Evolutionary conservation across 2,888 invertebrate species (phyloP).

Genomic region (Lydus trimaculatus): DNA sequence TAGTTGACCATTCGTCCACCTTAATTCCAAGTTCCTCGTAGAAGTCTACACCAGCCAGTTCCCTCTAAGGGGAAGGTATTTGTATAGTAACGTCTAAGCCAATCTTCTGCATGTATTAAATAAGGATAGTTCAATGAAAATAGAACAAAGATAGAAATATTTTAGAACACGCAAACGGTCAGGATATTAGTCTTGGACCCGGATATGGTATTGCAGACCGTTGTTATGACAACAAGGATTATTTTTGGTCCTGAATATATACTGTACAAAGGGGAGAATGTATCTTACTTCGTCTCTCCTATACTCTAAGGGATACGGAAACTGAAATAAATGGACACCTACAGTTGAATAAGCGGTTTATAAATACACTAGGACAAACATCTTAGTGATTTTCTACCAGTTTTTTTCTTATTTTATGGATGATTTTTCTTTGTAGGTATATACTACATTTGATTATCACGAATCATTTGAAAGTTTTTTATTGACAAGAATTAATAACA

Average conservation of each 20-base stretch:
- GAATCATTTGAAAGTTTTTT: slow-evolving; percentile 23
- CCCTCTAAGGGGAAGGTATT: neutral
- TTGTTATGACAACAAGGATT: slow-evolving; percentile 48
- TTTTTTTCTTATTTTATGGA: slow-evolving; percentile 11
- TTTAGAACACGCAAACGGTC: slow-evolving; percentile 33
- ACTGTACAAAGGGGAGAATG: slow-evolving; percentile 27
- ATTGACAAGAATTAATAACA: slow-evolving; percentile 39
- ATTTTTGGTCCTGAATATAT: slow-evolving; percentile 37
- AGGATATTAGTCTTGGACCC: slow-evolving; percentile 40
- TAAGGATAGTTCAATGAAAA: slow-evolving; percentile 3
- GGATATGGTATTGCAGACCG: slow-evolving; percentile 40
- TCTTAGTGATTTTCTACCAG: slow-evolving; percentile 10
- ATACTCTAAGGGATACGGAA: slow-evolving; percentile 35
- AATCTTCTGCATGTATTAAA: neutral
- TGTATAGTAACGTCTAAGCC: neutral
- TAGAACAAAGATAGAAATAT: slow-evolving; percentile 19
- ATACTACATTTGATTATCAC: slow-evolving; percentile 13
- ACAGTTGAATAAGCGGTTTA: slow-evolving; percentile 41
- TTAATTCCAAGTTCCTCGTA: slow-evolving; percentile 46
- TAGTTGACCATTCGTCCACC: slow-evolving; percentile 56
- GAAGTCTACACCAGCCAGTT: slow-evolving; percentile 8
- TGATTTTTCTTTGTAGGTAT: neutral
- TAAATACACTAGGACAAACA: slow-evolving; percentile 37
- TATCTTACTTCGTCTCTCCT: slow-evolving; percentile 8
- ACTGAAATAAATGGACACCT: slow-evolving; percentile 47